Conservation (phyloP, 1,140 invertebrate species). For the Bombus haemorrhoidalis region DNA sequence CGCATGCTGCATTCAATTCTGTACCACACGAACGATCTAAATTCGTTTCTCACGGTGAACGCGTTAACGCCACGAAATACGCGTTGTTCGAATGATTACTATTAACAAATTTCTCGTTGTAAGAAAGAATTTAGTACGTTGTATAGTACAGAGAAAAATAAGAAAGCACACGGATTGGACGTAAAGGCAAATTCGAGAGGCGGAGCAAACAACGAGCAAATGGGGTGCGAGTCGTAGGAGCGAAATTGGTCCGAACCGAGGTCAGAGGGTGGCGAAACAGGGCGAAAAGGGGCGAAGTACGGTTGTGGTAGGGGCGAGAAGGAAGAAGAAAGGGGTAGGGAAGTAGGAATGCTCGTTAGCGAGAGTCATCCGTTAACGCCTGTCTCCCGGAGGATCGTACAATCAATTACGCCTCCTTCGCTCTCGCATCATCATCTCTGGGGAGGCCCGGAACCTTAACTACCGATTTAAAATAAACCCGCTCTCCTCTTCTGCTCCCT, state of each 20-base stretch:
- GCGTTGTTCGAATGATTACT: not conserved
- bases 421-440: slow-evolving; percentile 79
- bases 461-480: slow-evolving; percentile 82
- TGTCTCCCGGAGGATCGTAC: slow-evolving; percentile 81
- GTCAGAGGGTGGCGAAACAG: slow-evolving; percentile 36
- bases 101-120: not conserved
- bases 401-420: slow-evolving; percentile 82
- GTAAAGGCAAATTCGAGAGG: slow-evolving; percentile 11
- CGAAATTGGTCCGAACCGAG: slow-evolving; percentile 27
- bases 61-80: too few species aligned
- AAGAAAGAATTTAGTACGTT: not conserved
- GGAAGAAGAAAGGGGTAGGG: slow-evolving; percentile 67
- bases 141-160: fast-evolving
- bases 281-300: slow-evolving; percentile 22
- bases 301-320: slow-evolving; percentile 24
- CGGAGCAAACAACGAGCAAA: slow-evolving; percentile 1
- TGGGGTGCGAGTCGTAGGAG: not conserved
- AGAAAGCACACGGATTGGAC: not conserved
- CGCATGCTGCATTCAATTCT: too few species aligned
- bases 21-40: too few species aligned
- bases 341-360: slow-evolving; percentile 82
- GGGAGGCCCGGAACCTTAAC: slow-evolving; percentile 78
- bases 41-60: too few species aligned
- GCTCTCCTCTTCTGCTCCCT: slow-evolving; percentile 28
- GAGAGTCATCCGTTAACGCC: slow-evolving; percentile 82